These are phyloP conservation scores for Gymnocypris eckloni DNA, from an alignment of 2,797 vertebrate species.

Conservation along the genomic window DNA sequence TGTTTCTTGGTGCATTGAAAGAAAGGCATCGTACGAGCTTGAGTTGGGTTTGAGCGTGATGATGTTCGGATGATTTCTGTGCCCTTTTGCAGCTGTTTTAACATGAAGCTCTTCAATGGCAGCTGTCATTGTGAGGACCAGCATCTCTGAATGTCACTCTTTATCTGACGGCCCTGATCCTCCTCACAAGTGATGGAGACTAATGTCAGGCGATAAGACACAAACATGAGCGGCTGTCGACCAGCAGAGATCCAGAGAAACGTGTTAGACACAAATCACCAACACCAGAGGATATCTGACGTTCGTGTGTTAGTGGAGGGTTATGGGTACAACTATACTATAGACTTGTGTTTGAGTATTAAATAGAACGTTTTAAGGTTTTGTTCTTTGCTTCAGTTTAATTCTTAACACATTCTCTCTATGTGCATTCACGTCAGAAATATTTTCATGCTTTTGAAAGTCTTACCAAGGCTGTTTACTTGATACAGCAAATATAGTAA, in stretches of 20 bases:
- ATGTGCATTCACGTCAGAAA: not conserved
- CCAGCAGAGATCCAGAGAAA: slow-evolving; percentile 51
- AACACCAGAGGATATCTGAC: slow-evolving; percentile 60
- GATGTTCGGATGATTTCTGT: slow-evolving; percentile 9
- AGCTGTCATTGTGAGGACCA: slow-evolving; percentile 43
- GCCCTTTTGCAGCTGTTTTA: slow-evolving; percentile 25
- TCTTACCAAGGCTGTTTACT: not conserved
- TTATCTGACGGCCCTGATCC: slow-evolving; percentile 70
- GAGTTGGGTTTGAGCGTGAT: not conserved
- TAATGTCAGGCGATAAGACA: slow-evolving; percentile 73
- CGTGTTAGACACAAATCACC: slow-evolving; percentile 59
- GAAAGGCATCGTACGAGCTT: not conserved
- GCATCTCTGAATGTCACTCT: slow-evolving; percentile 67
- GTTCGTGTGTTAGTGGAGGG: not conserved
- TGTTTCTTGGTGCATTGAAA: not conserved
- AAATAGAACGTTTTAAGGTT: slow-evolving; percentile 46
- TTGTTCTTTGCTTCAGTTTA: not conserved
- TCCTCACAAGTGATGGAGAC: slow-evolving; percentile 73
- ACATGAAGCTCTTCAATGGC: not conserved
- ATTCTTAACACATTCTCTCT: not conserved
- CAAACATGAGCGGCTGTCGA: slow-evolving; percentile 66
- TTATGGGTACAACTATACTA: not conserved
- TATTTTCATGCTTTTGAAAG: not conserved
- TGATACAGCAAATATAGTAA: not conserved
- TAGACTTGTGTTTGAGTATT: slow-evolving; percentile 46